These are phyloP conservation scores for Crioceris asparagi DNA, from an alignment of 2,888 invertebrate genomes.

Conservation along the genomic window DNA sequence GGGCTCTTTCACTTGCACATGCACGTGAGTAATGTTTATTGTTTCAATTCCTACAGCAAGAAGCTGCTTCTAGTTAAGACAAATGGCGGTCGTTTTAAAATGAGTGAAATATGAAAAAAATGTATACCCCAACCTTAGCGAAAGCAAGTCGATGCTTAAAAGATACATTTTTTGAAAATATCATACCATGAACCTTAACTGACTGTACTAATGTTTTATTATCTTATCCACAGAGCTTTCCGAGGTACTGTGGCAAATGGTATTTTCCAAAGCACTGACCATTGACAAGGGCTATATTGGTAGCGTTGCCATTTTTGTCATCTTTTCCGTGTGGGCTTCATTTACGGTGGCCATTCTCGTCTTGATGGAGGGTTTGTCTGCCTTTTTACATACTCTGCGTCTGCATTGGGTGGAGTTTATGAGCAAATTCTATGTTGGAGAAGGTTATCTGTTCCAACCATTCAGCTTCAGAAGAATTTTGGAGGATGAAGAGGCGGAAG, in stretches of 20 bases:
- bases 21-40: conserved; percentile 56
- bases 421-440: conserved; percentile 76
- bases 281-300: conserved; percentile 33
- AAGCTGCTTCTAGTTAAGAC: too few species aligned
- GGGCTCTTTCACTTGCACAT: conserved; percentile 94
- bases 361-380: conserved; percentile 84
- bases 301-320: conserved; percentile 46
- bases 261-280: conserved; percentile 16
- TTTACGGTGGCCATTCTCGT: conserved; percentile 76
- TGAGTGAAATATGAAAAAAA: too few species aligned
- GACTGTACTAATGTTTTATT: too few species aligned
- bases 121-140: background rate
- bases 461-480: conserved; percentile 75
- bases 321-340: conserved; percentile 68
- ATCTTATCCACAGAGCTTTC: conserved; percentile 25
- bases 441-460: conserved; percentile 73
- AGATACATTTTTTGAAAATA: too few species aligned
- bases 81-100: too few species aligned
- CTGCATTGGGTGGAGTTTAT: conserved; percentile 84
- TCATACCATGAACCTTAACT: too few species aligned
- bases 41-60: background rate
- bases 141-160: background rate
- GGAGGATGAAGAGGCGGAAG: conserved; percentile 38
- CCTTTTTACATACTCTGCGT: conserved; percentile 80
- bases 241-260: conserved; percentile 30